These are phyloP conservation scores for Callipepla squamata DNA, from an alignment of 2,113 vertebrate species.

Conservation along the genomic window DNA sequence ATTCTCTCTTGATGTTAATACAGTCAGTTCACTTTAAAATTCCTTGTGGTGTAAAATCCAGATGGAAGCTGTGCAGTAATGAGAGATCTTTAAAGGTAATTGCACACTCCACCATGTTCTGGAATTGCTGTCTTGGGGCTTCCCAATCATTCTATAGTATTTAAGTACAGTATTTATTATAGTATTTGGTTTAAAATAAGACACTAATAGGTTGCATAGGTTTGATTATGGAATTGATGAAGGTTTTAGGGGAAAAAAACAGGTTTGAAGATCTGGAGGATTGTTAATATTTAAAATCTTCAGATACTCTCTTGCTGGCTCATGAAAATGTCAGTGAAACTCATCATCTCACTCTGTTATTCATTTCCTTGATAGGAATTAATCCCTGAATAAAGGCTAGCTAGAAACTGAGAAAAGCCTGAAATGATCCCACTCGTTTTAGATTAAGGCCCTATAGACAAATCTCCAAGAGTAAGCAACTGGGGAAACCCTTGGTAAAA, in stretches of 20 bases:
- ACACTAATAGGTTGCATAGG: background rate
- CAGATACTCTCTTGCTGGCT: background rate
- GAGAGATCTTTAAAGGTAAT: background rate
- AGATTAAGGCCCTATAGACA: background rate
- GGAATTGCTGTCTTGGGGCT: background rate
- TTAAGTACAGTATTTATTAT: conserved; percentile 4
- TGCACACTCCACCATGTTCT: background rate
- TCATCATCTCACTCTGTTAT: background rate
- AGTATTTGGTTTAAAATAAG: background rate
- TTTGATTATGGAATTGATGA: conserved; percentile 31
- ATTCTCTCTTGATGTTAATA: background rate
- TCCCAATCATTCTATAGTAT: background rate
- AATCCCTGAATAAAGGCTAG: background rate
- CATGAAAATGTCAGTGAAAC: conserved; percentile 28
- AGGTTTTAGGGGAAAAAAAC: background rate
- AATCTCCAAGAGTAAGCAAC: background rate
- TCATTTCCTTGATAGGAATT: background rate
- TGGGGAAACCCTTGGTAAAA: background rate
- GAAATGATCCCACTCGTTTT: background rate
- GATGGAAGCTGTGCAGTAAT: background rate
- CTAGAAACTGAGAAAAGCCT: background rate
- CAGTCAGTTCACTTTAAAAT: background rate
- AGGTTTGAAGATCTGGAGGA: background rate
- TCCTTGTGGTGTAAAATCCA: background rate
- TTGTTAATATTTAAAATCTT: conserved; percentile 30